Evolutionary conservation across 1,140 invertebrate genomes (phyloP), one percentile per base, ranked within the genome.

Genomic region (Littorina saxatilis): DNA sequence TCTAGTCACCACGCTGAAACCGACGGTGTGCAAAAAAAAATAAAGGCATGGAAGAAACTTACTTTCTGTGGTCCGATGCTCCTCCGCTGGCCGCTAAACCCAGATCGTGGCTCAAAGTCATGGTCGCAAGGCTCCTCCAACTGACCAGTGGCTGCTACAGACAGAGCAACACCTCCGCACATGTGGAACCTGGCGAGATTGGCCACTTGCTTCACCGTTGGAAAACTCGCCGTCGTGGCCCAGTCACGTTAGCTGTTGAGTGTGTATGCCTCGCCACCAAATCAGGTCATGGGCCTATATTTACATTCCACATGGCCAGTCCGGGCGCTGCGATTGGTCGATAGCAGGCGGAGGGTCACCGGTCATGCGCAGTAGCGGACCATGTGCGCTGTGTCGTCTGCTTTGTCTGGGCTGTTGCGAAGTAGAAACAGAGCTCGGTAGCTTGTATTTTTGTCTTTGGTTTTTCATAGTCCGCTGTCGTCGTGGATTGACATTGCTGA

Each of bases 201-300:
- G n/a, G n/a, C 55, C 5, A 20, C 17, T 3, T 13, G 55, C 4
- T 27, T 50, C 47, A 11, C 47, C 47, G 47, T 20, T 50, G 9
- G 47, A 50, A 50, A 50, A 9, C 20, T 50, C 9, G 9, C 20
- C 17, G 66, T 17, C 32, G 37, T 35, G 66, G 66, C 43, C 40
- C 70, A 50, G 40, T 27, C 40, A 73, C 70, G 37, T 2, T 15
- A 29, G 15, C 66, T 40, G 35, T 68, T 5, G 3, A 27, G 61
- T 32, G 1, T 27, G 7, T 20, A 32, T 4, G 66, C 66, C 35
- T 68, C 66, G 66, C 70, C 47, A 50, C 70, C 70, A 73, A 73
- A 73, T 73, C 70, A 73, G 70, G 70, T 73, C 70, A 73, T 47
- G 15, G 39, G 70, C 70, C 70, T 73, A 73, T 9, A 50, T 50